These are phyloP conservation scores for Sarcophaga subvicina DNA, from an alignment of 2,888 invertebrate species.

Conservation along the genomic window DNA sequence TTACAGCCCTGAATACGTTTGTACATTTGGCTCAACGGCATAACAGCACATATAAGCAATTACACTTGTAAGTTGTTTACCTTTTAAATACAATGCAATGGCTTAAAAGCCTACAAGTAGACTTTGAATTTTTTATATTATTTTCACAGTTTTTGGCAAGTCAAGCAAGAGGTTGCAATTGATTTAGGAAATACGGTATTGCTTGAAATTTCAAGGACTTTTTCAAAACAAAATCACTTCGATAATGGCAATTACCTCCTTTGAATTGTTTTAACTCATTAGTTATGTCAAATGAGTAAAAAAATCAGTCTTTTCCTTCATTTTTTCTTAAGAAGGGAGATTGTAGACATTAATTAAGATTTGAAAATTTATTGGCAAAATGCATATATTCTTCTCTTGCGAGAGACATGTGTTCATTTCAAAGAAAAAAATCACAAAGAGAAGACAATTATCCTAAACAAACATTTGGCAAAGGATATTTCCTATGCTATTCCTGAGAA, in stretches of 20 bases:
- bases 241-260: slow-evolving; percentile 4
- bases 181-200: slow-evolving; percentile 15
- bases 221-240: slow-evolving; percentile 21
- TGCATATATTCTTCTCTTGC: too few relatives aligned
- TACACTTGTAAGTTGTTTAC: slow-evolving; percentile 27
- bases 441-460: slow-evolving; percentile 37
- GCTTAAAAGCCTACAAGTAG: slow-evolving; percentile 14
- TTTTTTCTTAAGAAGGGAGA: too few relatives aligned
- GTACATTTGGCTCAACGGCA: not conserved
- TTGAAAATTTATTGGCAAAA: too few relatives aligned
- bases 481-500: too few relatives aligned
- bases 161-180: slow-evolving; percentile 11
- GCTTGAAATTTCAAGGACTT: slow-evolving; percentile 44
- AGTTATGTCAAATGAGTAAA: too few relatives aligned
- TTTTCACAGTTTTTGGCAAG: not conserved
- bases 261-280: too few relatives aligned
- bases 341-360: too few relatives aligned
- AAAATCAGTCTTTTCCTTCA: too few relatives aligned
- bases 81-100: not conserved
- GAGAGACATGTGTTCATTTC: not conserved
- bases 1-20: too few relatives aligned
- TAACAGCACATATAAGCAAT: not conserved
- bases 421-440: not conserved
- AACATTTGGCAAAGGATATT: slow-evolving; percentile 17
- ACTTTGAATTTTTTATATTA: slow-evolving; percentile 38